Percentiles rank a stretch among this genome's conserved stretches.
These are phyloP conservation scores for Acridotheres tristis DNA, from an alignment of 2,797 vertebrate species.

Conservation along the genomic window DNA sequence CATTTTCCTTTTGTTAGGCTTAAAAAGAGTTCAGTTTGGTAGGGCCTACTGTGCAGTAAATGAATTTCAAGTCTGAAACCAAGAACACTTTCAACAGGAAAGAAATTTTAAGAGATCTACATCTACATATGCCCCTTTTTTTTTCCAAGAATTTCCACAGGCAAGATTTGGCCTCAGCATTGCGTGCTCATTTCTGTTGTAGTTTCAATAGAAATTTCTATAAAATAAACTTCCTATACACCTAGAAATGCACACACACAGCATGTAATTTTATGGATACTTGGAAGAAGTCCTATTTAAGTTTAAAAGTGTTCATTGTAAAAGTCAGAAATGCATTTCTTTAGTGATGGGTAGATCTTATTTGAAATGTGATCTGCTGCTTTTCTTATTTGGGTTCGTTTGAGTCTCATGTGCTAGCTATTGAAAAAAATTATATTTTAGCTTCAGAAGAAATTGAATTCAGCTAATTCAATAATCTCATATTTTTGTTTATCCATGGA, in stretches of 20 bases:
- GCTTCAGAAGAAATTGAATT: background rate
- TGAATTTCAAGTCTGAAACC: slow-evolving; percentile 24
- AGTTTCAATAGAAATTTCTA: background rate
- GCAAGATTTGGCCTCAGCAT: background rate
- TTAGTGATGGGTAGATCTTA: background rate
- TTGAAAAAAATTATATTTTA: background rate
- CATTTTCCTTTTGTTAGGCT: slow-evolving; percentile 37
- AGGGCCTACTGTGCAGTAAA: background rate
- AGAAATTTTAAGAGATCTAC: background rate
- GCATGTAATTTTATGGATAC: background rate
- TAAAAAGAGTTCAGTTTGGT: background rate
- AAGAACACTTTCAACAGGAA: background rate
- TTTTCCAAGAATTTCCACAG: background rate
- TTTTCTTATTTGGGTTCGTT: background rate
- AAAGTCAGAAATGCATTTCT: background rate
- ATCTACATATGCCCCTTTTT: no score
- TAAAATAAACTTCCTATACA: background rate
- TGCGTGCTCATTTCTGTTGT: background rate
- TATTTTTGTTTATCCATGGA: background rate
- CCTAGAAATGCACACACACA: fast-evolving
- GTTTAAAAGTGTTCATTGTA: background rate
- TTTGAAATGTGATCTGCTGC: background rate
- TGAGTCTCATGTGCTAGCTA: background rate
- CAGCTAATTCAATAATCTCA: background rate
- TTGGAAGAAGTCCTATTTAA: background rate